Evolutionary conservation across 1,140 invertebrate genomes (phyloP).

Genomic region (Habropoda laboriosa): DNA sequence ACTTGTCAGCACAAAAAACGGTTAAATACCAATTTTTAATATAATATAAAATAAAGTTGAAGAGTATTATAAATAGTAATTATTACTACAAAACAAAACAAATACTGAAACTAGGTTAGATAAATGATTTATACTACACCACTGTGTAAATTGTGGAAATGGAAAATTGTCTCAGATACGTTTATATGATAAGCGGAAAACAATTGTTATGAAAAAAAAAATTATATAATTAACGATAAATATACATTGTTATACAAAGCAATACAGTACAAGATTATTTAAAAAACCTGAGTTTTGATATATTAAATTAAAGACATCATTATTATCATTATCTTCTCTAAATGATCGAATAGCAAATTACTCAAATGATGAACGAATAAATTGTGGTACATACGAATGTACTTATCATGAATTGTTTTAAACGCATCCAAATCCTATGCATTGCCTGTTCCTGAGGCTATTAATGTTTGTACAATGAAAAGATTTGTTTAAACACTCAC

Average conservation of each 20-base stretch:
- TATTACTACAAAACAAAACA: background rate
- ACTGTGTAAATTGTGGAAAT: background rate
- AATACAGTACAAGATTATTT: too few species aligned
- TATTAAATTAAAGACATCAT: constrained; percentile 12
- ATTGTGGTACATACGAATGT: constrained; percentile 24
- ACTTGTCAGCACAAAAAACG: too few species aligned
- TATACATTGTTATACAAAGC: background rate
- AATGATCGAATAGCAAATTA: constrained; percentile 13
- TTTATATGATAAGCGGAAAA: constrained; percentile 3
- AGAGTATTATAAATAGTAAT: background rate
- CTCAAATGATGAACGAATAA: background rate
- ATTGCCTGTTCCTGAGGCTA: constrained; percentile 17
- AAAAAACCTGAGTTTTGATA: background rate
- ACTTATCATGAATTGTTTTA: constrained; percentile 6
- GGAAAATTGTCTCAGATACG: background rate
- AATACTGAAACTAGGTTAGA: background rate
- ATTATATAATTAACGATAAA: constrained; percentile 5
- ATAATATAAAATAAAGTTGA: background rate
- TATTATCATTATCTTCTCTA: background rate
- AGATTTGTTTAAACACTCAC: constrained; percentile 41
- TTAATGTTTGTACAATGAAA: constrained; percentile 18
- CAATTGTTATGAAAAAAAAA: background rate
- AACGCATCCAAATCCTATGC: constrained; percentile 11
- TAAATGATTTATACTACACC: background rate
- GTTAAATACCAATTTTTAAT: background rate